Percentiles rank a stretch among this genome's conserved stretches.
Conservation (phyloP, 1,140 invertebrate genomes). For the Batillaria attramentaria region DNA sequence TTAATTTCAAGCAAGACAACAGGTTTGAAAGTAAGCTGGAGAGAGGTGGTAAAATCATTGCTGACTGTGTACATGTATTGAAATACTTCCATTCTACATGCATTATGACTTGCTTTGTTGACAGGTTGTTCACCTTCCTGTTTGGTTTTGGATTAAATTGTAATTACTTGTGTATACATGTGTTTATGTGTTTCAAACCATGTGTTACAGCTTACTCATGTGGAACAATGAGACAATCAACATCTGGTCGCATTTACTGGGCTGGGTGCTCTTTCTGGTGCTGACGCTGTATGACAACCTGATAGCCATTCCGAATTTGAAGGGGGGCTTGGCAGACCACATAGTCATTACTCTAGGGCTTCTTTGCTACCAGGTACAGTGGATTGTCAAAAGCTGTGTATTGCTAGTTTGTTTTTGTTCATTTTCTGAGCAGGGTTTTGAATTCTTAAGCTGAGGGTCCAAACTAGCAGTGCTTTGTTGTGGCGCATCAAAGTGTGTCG, state of each 20-base stretch:
- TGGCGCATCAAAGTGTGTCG: no score
- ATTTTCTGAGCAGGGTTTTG: conserved; percentile 1
- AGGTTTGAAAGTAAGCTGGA: no score
- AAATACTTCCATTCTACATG: no score
- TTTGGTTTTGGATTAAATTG: no score
- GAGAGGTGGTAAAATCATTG: no score
- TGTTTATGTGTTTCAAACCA: no score
- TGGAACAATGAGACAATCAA: conserved; percentile 98
- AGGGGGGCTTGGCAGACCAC: conserved; percentile 78
- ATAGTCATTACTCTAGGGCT: conserved; percentile 86
- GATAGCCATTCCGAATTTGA: conserved; percentile 71
- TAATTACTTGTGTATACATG: no score
- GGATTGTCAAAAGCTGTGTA: conserved; percentile 1
- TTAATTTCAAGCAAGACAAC: no score
- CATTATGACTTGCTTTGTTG: no score
- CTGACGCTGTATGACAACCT: conserved; percentile 87
- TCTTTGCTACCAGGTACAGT: conserved; percentile 86
- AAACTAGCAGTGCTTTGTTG: background rate
- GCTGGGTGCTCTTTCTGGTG: conserved; percentile 89
- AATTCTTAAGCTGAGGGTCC: background rate
- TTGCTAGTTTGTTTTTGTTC: background rate
- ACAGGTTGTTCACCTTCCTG: no score
- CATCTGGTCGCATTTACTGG: conserved; percentile 96
- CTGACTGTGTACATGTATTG: no score
- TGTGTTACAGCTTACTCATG: conserved; percentile 87